Evolutionary conservation across 2,113 vertebrate species (phyloP).

Genomic region (Baryphthengus martii): DNA sequence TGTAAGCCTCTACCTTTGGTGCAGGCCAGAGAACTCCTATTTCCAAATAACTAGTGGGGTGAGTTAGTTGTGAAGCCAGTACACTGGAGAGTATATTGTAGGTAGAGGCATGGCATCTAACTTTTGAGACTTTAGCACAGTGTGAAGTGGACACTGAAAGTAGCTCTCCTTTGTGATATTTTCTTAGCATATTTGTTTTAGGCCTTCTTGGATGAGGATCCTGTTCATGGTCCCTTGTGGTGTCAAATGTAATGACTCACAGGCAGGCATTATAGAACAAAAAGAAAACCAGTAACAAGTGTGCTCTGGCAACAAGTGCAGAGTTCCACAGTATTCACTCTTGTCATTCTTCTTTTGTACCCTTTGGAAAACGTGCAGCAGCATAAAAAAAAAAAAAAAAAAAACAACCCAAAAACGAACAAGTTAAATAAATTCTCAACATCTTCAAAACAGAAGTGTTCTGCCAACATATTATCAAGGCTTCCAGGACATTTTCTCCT

Average conservation of each 20-base stretch:
- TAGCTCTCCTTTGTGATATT: neutral
- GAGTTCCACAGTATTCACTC: neutral
- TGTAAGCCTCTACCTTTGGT: neutral
- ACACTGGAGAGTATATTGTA: neutral
- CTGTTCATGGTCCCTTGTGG: neutral
- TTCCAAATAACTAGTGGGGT: neutral
- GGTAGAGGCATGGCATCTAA: neutral
- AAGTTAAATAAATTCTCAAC: slow-evolving; percentile 1
- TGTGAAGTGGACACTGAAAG: neutral
- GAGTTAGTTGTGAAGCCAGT: neutral
- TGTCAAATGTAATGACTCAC: neutral
- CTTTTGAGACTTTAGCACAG: neutral
- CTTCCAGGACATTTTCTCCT: slow-evolving; percentile 6
- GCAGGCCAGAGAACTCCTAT: neutral
- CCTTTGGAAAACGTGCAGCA: neutral
- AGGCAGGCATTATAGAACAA: neutral
- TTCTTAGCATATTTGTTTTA: neutral
- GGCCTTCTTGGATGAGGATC: neutral
- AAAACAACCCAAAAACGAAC: too few relatives aligned
- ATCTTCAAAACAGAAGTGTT: neutral
- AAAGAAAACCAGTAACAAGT: neutral
- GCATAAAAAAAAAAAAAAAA: neutral
- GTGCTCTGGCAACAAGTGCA: neutral
- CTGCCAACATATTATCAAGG: slow-evolving; percentile 2
- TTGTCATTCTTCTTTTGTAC: neutral